phyloP scores from a whole-genome alignment of 92 coral and sea anemone genomes.

The Zoanthus solanderi region DNA sequence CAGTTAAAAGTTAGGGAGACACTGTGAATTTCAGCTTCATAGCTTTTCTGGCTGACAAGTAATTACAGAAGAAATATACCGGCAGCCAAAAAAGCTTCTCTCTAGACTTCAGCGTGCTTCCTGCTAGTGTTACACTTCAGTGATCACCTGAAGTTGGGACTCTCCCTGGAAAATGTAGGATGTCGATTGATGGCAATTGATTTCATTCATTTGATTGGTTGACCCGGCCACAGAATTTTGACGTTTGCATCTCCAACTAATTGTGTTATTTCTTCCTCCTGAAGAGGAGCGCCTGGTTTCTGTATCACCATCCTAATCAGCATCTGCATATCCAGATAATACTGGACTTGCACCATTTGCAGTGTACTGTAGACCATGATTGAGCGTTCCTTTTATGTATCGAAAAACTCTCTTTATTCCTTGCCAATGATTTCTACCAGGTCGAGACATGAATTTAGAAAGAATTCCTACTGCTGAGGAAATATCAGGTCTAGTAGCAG shows the following conservation, averaged over 20 bases:
- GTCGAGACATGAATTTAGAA: constrained; percentile 47
- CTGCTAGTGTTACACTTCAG: too few species aligned
- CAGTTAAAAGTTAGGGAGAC: too few species aligned
- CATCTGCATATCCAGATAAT: constrained; percentile 45
- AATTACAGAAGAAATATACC: too few species aligned
- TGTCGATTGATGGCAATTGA: too few species aligned
- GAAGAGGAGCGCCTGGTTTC: constrained; percentile 39
- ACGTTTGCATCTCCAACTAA: constrained; percentile 46
- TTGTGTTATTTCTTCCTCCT: constrained; percentile 16
- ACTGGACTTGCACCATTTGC: constrained; percentile 17
- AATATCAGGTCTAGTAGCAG: constrained; percentile 53
- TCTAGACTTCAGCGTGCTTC: too few species aligned
- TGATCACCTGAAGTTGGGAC: too few species aligned
- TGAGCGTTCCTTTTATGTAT: constrained; percentile 20
- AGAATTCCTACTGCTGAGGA: constrained; percentile 50
- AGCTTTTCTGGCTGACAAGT: too few species aligned
- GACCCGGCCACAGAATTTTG: constrained; percentile 44
- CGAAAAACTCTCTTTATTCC: constrained; percentile 37
- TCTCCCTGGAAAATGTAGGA: too few species aligned
- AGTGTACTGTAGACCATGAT: constrained; percentile 15
- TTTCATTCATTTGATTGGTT: not conserved
- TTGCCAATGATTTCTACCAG: constrained; percentile 50
- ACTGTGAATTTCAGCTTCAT: too few species aligned
- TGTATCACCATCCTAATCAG: constrained; percentile 16
- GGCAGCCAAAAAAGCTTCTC: too few species aligned